Evolutionary conservation across 2,797 vertebrate species (phyloP), one percentile per base, ranked within the genome.

Genomic region (Enteromius treurensis): DNA sequence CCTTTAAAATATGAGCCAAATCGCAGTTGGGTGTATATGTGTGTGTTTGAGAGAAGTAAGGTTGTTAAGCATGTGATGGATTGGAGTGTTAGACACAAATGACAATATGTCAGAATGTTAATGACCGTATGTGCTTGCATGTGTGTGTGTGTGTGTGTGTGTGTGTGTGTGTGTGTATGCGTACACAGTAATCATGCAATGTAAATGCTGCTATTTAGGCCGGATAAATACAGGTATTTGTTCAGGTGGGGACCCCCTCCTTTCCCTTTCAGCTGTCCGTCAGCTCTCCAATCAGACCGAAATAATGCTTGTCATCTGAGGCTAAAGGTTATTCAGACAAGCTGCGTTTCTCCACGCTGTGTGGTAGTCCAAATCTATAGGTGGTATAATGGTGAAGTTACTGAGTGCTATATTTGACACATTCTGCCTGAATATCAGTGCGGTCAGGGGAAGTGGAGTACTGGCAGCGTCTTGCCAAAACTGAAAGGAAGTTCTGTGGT

Each of bases 141-240:
- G 23, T 89, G 55, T 21, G 49, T 49, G 45, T 47, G 89, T 91
- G 80, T 84, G 71, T 81, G 60, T 77, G 74, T 82, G 55, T 21
- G 49, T 49, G 45, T 47, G 89, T 91, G 80, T 84, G 68, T 81
- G 60, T 75, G 74, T 82, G 89, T 76, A 9, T 42, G 32, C 55
- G 49, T 80, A 77, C 64, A 79, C 78, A 69, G 58, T 60, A 53
- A 68, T 47, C 29, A 80, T 77, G 82, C 68, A 74, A 82, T 75
- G 86, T 84, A 89, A 89, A 87, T 86, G 88, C 84, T 70, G 86
- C 84, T 83, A 87, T 87, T 89, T 86, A 85, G 82, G 34, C 90
- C 94, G 89, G 90, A 93, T 93, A 94, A 94, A 93, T 94, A 93
- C 87, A 91, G 91, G 90, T 95, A 93, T 95, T 95, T 95, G 91